Evolutionary conservation across 2,113 vertebrate species (phyloP), one percentile per base, ranked within the genome.

Genomic region (Percina caprodes): DNA sequence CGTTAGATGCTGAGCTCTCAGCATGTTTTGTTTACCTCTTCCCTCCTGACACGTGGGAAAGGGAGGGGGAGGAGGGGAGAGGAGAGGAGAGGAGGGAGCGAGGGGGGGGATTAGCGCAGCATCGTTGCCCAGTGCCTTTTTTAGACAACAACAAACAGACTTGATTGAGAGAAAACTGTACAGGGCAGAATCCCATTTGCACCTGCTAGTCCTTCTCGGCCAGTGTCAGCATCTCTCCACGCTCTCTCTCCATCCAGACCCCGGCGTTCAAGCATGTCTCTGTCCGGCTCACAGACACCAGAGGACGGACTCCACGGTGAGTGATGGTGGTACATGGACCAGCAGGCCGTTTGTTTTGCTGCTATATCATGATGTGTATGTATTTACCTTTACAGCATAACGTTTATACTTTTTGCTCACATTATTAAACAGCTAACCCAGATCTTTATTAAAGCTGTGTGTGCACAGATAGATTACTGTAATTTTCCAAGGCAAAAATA

Each of bases 221-320:
- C 90, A 69, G 84, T 56, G 73, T 81, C 89, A 69, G 59, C 74
- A 61, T 89, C 89, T 87, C 83, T 79, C 61, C 69, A 26, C 35
- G 21, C 70, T 74, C 76, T 5, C 19, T 67, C 58, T 70, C 69
- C 69, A 71, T 23, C 51, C 77, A 58, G 13, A n/a, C 23, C 39
- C 19, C 68, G 51, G 39, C 48, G 14, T 19, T 66, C 69, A 49
- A 78, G 39, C 86, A 91, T 94, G 92, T 91, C 94, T 84, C 49
- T 90, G 82, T 90, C 93, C 74, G 89, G 84, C 77, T 88, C 91
- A 10, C 91, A 94, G 78, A 91, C 92, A 56, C 88, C 91, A 67
- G 94, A 94, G 66, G 93, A 95, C 71, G 86, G 88, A 46, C 90
- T 94, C 73, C 89, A 92, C 65, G 94, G 94, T 95, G 90, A 94